Conservation (phyloP, 2,888 invertebrate genomes). For the Anagyrus pseudococci region DNA sequence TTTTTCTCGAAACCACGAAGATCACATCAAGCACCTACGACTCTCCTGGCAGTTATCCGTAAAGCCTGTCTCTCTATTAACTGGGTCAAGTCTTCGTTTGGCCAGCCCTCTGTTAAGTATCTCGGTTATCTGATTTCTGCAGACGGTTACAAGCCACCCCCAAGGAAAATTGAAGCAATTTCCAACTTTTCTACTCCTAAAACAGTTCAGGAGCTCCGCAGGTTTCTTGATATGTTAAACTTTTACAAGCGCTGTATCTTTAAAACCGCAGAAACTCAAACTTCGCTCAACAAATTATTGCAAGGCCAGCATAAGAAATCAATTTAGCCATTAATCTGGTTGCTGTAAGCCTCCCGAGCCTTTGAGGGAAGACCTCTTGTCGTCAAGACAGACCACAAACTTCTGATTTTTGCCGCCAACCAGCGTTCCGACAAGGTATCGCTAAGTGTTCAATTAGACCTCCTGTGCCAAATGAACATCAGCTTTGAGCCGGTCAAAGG, state of each 20-base stretch:
- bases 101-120: constrained; percentile 11
- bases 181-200: constrained; percentile 12
- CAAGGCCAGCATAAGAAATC: neutral
- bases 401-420: neutral
- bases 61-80: neutral
- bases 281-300: neutral
- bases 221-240: constrained; percentile 6
- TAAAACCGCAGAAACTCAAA: constrained; percentile 3
- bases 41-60: neutral
- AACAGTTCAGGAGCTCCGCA: constrained; percentile 7
- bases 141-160: constrained; percentile 31
- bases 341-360: neutral
- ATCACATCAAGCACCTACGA: neutral
- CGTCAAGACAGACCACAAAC: neutral
- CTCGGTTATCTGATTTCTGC: constrained; percentile 30
- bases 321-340: neutral
- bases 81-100: neutral
- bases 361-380: neutral
- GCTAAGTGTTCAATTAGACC: neutral
- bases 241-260: constrained; percentile 18
- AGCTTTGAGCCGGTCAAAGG: neutral
- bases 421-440: neutral
- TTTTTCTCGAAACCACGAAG: neutral
- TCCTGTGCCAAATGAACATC: neutral
- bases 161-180: constrained; percentile 38